Base-by-base conservation (phyloP, 2,888 invertebrate species). In the Protophormia terraenovae region DNA sequence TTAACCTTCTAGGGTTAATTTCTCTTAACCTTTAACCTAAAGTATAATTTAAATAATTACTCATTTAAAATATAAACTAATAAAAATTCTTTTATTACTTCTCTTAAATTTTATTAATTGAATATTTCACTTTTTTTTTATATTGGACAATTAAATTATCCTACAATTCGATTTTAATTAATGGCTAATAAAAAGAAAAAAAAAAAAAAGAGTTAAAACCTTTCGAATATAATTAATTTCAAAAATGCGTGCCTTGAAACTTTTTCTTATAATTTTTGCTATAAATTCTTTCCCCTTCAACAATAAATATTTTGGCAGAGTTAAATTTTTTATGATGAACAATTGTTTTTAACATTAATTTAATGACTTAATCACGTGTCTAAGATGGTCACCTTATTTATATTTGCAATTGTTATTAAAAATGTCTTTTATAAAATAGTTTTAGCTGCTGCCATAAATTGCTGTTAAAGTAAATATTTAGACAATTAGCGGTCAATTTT, bases 301-400 rank as follows among this genome's bases (percentile, higher is more conserved):
- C 8, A 38, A 8, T 10, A 50, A 58, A 71, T n/a, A n/a, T n/a
- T n/a, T n/a, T n/a, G n/a, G n/a, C n/a, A n/a, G n/a, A n/a, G n/a
- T n/a, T n/a, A n/a, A n/a, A n/a, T n/a, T n/a, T n/a, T n/a, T n/a
- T n/a, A n/a, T n/a, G n/a, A 66, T 29, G 41, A 75, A 75, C 82
- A 85, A 85, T 85, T 79, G 85, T 45, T 85, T 78, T 60, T 69
- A 5, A 41, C 66, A 85, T 85, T 85, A 78, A 85, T 71, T 75
- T 75, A 85, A 85, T 85, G 82, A 75, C 71, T 85, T 85, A 82
- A 85, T 85, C 85, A 85, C 85, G 85, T 85, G 85, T 50, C 85
- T 58, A 35, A 71, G 78, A 82, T 79, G 82, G 82, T 79, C 85
- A 85, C 69, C 73, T 85, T n/a, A n/a, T n/a, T n/a, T n/a, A n/a